Evolutionary conservation across 2,888 invertebrate genomes (phyloP).

Genomic region (Aradus depressus): DNA sequence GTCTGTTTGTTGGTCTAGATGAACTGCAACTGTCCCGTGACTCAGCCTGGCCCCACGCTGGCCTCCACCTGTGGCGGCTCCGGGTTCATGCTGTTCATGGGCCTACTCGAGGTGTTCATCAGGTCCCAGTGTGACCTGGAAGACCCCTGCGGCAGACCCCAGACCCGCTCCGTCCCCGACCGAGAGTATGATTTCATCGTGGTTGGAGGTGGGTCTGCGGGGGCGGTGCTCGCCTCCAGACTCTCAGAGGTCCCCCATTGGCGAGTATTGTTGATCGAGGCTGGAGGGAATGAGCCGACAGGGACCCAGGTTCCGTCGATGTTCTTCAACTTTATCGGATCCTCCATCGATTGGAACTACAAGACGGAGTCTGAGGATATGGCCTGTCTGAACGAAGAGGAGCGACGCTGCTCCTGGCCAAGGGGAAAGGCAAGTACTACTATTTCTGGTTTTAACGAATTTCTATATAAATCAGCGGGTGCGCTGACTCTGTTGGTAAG

Average conservation of each 20-base stretch:
- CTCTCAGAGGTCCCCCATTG: slow-evolving; percentile 61
- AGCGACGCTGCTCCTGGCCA: slow-evolving; percentile 69
- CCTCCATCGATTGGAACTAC: slow-evolving; percentile 80
- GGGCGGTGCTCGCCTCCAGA: slow-evolving; percentile 58
- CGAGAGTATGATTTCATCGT: slow-evolving; percentile 64
- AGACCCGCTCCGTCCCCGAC: slow-evolving; percentile 36
- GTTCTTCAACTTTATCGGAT: slow-evolving; percentile 76
- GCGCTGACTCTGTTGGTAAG: too few species aligned
- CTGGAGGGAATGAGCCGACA: slow-evolving; percentile 75
- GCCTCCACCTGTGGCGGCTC: slow-evolving; percentile 75
- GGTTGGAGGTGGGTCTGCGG: slow-evolving; percentile 60
- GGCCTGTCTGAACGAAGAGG: slow-evolving; percentile 62
- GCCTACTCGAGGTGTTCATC: slow-evolving; percentile 71
- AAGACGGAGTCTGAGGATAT: slow-evolving; percentile 70
- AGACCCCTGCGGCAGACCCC: slow-evolving; percentile 68
- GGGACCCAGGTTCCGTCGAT: slow-evolving; percentile 82
- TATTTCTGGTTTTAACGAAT: not conserved
- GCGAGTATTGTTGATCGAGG: slow-evolving; percentile 61
- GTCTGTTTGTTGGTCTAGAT: too few species aligned
- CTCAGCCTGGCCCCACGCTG: slow-evolving; percentile 70
- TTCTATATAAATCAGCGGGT: not conserved
- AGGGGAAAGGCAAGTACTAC: slow-evolving; percentile 57
- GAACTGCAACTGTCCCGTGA: slow-evolving; percentile 67
- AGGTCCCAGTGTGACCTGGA: slow-evolving; percentile 78
- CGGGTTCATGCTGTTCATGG: slow-evolving; percentile 82